phyloP scores from a whole-genome alignment of 2,113 vertebrate genomes.

The Puma concolor region DNA sequence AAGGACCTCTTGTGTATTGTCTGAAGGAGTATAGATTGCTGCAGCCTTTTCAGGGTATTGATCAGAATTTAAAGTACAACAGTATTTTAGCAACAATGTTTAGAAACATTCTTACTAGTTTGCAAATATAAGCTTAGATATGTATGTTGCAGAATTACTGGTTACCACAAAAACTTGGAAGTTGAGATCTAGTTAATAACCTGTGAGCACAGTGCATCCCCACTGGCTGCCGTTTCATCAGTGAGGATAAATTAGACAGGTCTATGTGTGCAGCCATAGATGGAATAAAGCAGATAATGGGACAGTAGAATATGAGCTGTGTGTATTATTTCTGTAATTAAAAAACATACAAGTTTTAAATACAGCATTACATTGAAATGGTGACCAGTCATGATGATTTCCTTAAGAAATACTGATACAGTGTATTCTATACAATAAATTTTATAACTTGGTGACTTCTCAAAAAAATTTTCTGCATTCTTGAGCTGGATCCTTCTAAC shows the following conservation, averaged over 20 bases:
- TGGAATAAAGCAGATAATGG: not conserved
- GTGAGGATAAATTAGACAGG: not conserved
- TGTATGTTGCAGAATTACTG: not conserved
- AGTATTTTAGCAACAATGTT: not conserved
- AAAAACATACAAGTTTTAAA: not conserved
- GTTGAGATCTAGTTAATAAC: not conserved
- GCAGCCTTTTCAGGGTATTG: not conserved
- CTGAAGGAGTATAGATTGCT: not conserved
- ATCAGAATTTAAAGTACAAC: not conserved
- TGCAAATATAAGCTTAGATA: not conserved
- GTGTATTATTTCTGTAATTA: not conserved
- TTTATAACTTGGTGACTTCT: not conserved
- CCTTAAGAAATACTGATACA: not conserved
- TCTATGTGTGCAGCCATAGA: not conserved
- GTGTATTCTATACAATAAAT: not conserved
- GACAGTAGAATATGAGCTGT: not conserved
- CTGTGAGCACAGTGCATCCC: too few relatives aligned
- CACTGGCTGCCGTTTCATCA: not conserved
- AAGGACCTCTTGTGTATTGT: not conserved
- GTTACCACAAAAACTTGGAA: not conserved
- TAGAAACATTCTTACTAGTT: not conserved
- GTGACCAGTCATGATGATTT: too few relatives aligned
- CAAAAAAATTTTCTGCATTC: not conserved
- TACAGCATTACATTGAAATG: not conserved
- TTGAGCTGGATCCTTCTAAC: not conserved